Percentiles rank a stretch among this genome's conserved stretches.
These are phyloP conservation scores for Arenaria interpres DNA, from an alignment of 2,113 vertebrate species.

Conservation along the genomic window DNA sequence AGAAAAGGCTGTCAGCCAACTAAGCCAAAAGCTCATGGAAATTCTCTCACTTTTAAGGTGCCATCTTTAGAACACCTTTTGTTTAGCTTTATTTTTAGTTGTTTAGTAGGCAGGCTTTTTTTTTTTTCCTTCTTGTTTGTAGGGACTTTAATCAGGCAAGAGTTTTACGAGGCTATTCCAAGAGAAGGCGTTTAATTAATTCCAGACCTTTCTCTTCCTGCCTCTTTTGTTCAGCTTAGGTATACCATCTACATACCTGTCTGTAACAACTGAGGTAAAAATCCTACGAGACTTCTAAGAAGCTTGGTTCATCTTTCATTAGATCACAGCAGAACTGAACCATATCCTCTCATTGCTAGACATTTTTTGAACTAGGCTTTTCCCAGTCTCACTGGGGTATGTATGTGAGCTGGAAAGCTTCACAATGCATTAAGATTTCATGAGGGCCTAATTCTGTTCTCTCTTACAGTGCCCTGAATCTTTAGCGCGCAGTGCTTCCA, in stretches of 20 bases:
- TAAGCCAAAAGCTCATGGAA: slow-evolving; percentile 5
- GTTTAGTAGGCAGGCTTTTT: neutral
- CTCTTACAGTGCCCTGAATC: neutral
- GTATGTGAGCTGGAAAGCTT: slow-evolving; percentile 46
- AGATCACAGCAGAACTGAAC: slow-evolving; percentile 55
- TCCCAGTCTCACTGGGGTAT: slow-evolving; percentile 39
- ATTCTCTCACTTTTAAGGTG: neutral
- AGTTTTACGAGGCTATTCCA: neutral
- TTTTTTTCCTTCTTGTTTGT: neutral
- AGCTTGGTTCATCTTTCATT: slow-evolving; percentile 44
- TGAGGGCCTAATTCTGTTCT: slow-evolving; percentile 52
- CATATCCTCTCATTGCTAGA: slow-evolving; percentile 14
- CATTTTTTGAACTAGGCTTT: slow-evolving; percentile 52
- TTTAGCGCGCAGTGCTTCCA: neutral
- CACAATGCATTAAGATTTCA: slow-evolving; percentile 54
- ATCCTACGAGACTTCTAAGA: slow-evolving; percentile 24
- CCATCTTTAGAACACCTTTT: slow-evolving; percentile 3
- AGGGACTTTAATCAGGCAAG: neutral
- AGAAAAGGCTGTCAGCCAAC: slow-evolving; percentile 2
- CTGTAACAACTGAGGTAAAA: slow-evolving; percentile 26
- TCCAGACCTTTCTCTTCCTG: neutral
- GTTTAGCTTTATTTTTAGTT: neutral
- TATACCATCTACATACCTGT: slow-evolving; percentile 15
- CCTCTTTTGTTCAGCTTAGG: neutral
- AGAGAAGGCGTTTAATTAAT: slow-evolving; percentile 11